phyloP scores from a whole-genome alignment of 2,113 vertebrate species.

The Peromyscus leucopus region DNA sequence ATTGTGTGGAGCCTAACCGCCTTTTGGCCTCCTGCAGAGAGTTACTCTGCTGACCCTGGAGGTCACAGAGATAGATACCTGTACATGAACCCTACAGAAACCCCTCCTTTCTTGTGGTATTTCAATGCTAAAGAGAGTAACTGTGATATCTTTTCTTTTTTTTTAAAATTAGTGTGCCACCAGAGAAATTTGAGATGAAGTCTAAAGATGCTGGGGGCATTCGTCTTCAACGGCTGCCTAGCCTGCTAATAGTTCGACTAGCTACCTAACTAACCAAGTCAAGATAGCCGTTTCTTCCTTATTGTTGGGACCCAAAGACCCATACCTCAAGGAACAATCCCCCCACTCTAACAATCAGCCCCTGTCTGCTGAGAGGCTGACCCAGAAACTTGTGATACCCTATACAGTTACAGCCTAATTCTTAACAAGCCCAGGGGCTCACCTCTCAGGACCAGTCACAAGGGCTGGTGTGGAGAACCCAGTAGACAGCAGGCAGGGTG shows the following conservation, averaged over 20 bases:
- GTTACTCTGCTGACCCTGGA: background rate
- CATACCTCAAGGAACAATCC: background rate
- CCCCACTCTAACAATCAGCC: background rate
- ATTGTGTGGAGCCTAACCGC: background rate
- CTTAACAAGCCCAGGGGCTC: background rate
- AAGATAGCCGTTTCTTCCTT: background rate
- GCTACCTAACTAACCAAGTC: background rate
- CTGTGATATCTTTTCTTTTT: background rate
- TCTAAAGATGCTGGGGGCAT: background rate
- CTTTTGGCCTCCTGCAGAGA: background rate
- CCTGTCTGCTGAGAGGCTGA: background rate
- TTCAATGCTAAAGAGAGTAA: background rate
- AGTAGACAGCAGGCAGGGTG: too few relatives aligned
- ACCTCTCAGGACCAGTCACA: background rate
- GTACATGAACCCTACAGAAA: background rate
- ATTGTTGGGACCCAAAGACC: background rate
- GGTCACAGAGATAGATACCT: background rate
- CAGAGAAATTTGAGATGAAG: background rate
- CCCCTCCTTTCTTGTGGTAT: background rate
- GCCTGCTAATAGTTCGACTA: background rate
- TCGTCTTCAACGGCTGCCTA: background rate
- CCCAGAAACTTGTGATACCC: background rate
- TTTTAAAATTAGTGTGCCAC: background rate
- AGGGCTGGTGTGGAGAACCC: background rate
- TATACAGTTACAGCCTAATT: background rate